Percentiles rank a stretch among this genome's conserved stretches.
These are phyloP conservation scores for Scaptomyza pallida DNA, from an alignment of 1,140 invertebrate genomes.

Conservation along the genomic window DNA sequence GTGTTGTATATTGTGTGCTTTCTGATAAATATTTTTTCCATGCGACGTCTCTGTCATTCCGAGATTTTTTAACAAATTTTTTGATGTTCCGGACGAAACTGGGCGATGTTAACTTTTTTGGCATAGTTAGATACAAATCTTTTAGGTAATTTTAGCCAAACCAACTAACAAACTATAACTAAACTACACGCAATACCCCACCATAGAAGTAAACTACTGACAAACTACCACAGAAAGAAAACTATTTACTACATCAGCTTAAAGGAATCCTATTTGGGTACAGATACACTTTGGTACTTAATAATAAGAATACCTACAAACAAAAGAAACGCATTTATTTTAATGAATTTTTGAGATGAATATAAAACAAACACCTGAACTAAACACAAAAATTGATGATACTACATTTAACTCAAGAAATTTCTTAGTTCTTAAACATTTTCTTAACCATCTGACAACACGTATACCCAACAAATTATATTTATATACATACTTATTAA, in stretches of 20 bases:
- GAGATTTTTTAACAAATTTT: slow-evolving; percentile 47
- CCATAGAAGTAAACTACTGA: slow-evolving; percentile 45
- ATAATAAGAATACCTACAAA: slow-evolving; percentile 55
- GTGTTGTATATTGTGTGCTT: slow-evolving; percentile 7
- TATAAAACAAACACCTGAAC: slow-evolving; percentile 21
- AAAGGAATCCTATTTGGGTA: slow-evolving; percentile 6
- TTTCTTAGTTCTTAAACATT: slow-evolving; percentile 16
- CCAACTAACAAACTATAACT: slow-evolving; percentile 36
- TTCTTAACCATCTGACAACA: neutral
- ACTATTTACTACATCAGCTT: slow-evolving; percentile 65
- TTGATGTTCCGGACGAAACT: slow-evolving; percentile 15
- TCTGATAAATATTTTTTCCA: slow-evolving; percentile 35
- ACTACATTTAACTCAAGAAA: slow-evolving; percentile 10
- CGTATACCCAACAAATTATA: slow-evolving; percentile 2
- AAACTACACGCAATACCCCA: slow-evolving; percentile 43
- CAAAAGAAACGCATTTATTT: slow-evolving; percentile 81
- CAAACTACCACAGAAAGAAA: slow-evolving; percentile 31
- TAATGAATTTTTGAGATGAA: slow-evolving; percentile 75
- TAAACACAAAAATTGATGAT: slow-evolving; percentile 26
- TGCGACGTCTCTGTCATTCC: slow-evolving; percentile 71
- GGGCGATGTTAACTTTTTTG: slow-evolving; percentile 31
- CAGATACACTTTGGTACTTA: slow-evolving; percentile 56
- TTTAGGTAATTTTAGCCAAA: slow-evolving; percentile 49
- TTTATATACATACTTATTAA: slow-evolving; percentile 18
- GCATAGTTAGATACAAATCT: slow-evolving; percentile 55